Evolutionary conservation across 2,888 invertebrate species (phyloP).

Genomic region (Dryocosmus kuriphilus): DNA sequence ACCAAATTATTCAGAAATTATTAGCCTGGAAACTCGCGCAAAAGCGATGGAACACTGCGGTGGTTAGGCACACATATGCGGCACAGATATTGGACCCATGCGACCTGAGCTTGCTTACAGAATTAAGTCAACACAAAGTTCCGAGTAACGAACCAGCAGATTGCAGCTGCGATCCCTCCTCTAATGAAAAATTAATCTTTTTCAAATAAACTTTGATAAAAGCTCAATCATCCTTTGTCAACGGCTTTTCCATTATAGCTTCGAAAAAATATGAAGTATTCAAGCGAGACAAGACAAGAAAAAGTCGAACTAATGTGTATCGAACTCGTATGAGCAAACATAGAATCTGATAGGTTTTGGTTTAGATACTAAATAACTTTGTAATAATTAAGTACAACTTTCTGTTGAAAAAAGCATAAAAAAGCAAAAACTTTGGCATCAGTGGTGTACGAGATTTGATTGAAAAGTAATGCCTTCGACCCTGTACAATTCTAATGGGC

Average conservation of each 20-base stretch:
- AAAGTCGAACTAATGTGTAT: no score
- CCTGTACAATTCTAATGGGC: no score
- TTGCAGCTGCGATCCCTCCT: not conserved
- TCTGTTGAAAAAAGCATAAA: no score
- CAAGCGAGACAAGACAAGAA: no score
- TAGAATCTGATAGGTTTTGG: no score
- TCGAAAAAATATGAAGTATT: no score
- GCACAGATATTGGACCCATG: slow-evolving; percentile 28
- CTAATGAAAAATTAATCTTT: slow-evolving; percentile 22
- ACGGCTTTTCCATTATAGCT: not conserved
- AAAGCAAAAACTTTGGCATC: no score
- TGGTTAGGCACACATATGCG: slow-evolving; percentile 4
- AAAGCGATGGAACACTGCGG: slow-evolving; percentile 12
- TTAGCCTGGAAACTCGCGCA: slow-evolving; percentile 29
- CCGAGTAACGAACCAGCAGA: slow-evolving; percentile 33
- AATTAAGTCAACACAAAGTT: slow-evolving; percentile 39
- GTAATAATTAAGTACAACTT: no score
- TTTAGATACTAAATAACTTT: no score
- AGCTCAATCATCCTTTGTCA: not conserved
- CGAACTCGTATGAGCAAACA: no score
- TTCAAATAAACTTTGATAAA: not conserved
- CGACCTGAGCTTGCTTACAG: slow-evolving; percentile 36
- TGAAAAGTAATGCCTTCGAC: no score
- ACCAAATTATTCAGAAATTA: slow-evolving; percentile 39
- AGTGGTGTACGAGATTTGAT: no score